Conservation (phyloP, 2,888 invertebrate genomes). For the Volucella bombylans region DNA sequence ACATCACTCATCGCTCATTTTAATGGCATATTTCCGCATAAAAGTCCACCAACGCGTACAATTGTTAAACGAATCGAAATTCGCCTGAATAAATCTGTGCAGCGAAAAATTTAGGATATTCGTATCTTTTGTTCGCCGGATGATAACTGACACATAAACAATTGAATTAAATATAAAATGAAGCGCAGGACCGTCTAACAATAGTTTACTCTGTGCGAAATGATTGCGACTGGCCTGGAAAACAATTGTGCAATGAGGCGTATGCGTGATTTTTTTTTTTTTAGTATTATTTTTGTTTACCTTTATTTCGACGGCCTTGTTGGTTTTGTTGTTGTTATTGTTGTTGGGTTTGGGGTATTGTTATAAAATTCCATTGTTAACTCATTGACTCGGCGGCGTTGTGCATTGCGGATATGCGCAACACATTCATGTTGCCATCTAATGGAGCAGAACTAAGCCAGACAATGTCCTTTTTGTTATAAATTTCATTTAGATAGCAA, state of each 20-base stretch:
- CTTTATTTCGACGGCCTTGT: too few relatives aligned
- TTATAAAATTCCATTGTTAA: conserved; percentile 31
- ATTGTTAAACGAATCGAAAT: background rate
- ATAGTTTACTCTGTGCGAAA: conserved; percentile 2
- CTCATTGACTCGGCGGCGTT: conserved; percentile 11
- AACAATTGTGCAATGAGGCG: conserved; percentile 27
- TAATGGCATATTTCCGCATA: background rate
- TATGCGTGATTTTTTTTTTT: background rate
- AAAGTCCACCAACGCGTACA: background rate
- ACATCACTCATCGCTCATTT: too few relatives aligned
- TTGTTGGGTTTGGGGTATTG: conserved; percentile 8
- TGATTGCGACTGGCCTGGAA: conserved; percentile 2
- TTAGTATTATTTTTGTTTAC: background rate
- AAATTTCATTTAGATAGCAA: conserved; percentile 13
- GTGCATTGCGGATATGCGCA: conserved; percentile 43
- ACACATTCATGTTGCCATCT: conserved; percentile 29
- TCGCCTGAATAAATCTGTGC: conserved; percentile 13
- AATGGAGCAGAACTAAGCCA: conserved; percentile 51
- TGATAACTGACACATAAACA: conserved; percentile 10
- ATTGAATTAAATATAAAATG: conserved; percentile 29
- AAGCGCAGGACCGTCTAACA: background rate
- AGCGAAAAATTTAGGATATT: background rate
- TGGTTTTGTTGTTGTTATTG: too few relatives aligned
- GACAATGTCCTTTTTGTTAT: conserved; percentile 25
- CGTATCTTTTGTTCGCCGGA: background rate